Base-by-base conservation (phyloP, 2,888 invertebrate genomes). In the Parnassius apollo region DNA sequence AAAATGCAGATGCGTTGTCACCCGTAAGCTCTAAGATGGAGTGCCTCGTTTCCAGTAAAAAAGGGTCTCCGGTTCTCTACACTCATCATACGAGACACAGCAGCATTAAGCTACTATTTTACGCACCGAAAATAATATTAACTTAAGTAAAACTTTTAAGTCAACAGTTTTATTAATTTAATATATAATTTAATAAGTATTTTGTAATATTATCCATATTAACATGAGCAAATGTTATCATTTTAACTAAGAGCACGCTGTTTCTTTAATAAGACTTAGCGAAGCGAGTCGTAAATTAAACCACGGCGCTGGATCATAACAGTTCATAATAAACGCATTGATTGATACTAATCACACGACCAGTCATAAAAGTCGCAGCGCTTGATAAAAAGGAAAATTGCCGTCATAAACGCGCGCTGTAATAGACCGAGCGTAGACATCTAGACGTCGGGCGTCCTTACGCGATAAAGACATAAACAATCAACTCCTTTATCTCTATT, bases 401-500 rank as follows among this genome's bases (percentile, higher is more conserved):
- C 83, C 82, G 85, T 83, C 78, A 85, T 88, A 87, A 88, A 85
- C 74, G 78, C 75, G 70, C 75, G 70, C 76, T 71, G 67, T 75
- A 75, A 75, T 74, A 76, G 76, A 75, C 73, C 69, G 75, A 68
- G 66, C 74, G 75, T 77, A 84, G 87, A 85, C 83, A 78, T 72
- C 76, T 75, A 81, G 85, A 79, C 85, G 81, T 71, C 76, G 78
- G 77, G 76, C 69, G 65, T 77, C 76, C 80, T 77, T 81, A 76
- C 78, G 75, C 81, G 82, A 88, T 88, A 78, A 88, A 90, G 86
- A 78, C 81, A 87, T 91, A 88, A 91, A 88, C 81, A 82, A 88
- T 82, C 80, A 75, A 80, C 83, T 86, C 85, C 87, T 90, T 88
- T 90, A 90, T 90, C 89, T 88, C 85, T 87, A 90, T 88, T 88